Base-by-base conservation (phyloP, 1,140 invertebrate genomes). In the Rhyzopertha dominica region DNA sequence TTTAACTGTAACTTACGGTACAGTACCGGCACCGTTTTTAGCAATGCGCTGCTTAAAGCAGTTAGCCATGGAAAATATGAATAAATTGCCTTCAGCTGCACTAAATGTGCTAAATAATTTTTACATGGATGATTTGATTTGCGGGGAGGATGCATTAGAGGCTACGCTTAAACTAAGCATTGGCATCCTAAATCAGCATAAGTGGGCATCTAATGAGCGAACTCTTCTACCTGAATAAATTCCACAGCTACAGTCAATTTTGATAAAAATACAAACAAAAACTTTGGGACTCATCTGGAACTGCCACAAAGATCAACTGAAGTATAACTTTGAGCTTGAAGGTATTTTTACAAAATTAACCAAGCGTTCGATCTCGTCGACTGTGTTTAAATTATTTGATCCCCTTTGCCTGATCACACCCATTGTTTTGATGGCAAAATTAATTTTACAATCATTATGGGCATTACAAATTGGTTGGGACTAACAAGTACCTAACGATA, bases 201-300 rank as follows among this genome's bases (percentile, higher is more conserved):
- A 68, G 45, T 67, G 68, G 63, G 36, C 55, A 3, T 59, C 64
- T 1, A 67, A 67, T 43, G n/a, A n/a, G n/a, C n/a, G n/a, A n/a
- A n/a, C n/a, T n/a, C n/a, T n/a, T n/a, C n/a, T n/a, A n/a, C n/a
- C n/a, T n/a, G n/a, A n/a, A n/a, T n/a, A n/a, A n/a, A n/a, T n/a
- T n/a, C n/a, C n/a, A n/a, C n/a, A n/a, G n/a, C n/a, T n/a, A n/a
- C n/a, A n/a, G n/a, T n/a, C n/a, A n/a, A n/a, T n/a, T n/a, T n/a
- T n/a, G n/a, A n/a, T n/a, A n/a, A n/a, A n/a, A n/a, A n/a, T n/a
- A n/a, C n/a, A n/a, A n/a, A n/a, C n/a, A n/a, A n/a, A n/a, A n/a
- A n/a, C n/a, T n/a, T n/a, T n/a, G n/a, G n/a, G n/a, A n/a, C n/a
- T n/a, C n/a, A n/a, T n/a, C n/a, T n/a, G n/a, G n/a, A n/a, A n/a